These are phyloP conservation scores for Erynnis tages DNA, from an alignment of 2,888 invertebrate genomes.

Conservation along the genomic window DNA sequence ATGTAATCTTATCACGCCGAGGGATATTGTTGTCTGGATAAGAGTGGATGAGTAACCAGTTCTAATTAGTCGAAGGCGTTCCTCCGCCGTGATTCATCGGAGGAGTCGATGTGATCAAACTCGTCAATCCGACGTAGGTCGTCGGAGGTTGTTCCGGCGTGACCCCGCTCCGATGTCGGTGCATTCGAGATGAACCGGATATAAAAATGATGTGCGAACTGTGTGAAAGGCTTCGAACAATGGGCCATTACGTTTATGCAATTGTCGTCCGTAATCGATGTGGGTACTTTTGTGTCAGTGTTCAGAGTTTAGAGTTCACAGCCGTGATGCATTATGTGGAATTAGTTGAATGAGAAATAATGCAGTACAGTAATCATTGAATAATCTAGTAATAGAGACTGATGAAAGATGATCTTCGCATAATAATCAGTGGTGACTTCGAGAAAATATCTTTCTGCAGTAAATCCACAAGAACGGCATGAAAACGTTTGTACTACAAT, in stretches of 20 bases:
- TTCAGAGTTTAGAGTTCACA: slow-evolving; percentile 3
- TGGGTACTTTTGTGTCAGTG: not conserved
- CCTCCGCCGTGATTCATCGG: slow-evolving; percentile 61
- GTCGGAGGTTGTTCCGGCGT: slow-evolving; percentile 33
- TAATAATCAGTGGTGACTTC: no score
- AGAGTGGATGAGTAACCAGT: slow-evolving; percentile 66
- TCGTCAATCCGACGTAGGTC: slow-evolving; percentile 32
- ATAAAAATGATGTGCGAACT: slow-evolving; percentile 38
- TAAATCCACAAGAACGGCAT: no score
- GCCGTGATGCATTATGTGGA: not conserved
- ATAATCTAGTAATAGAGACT: no score
- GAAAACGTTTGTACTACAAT: no score
- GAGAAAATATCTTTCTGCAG: no score
- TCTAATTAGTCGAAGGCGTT: slow-evolving; percentile 72
- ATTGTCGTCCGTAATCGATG: slow-evolving; percentile 1
- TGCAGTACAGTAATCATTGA: no score
- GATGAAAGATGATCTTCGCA: no score
- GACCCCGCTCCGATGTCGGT: slow-evolving; percentile 31
- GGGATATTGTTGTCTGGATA: slow-evolving; percentile 52
- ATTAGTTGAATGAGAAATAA: slow-evolving; percentile 1
- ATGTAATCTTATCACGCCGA: slow-evolving; percentile 36
- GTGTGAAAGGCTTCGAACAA: slow-evolving; percentile 31
- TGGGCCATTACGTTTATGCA: slow-evolving; percentile 19
- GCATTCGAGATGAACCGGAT: slow-evolving; percentile 42
- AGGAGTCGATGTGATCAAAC: slow-evolving; percentile 17